phyloP scores from a whole-genome alignment of 1,140 invertebrate species.

The Megathymus violae region DNA sequence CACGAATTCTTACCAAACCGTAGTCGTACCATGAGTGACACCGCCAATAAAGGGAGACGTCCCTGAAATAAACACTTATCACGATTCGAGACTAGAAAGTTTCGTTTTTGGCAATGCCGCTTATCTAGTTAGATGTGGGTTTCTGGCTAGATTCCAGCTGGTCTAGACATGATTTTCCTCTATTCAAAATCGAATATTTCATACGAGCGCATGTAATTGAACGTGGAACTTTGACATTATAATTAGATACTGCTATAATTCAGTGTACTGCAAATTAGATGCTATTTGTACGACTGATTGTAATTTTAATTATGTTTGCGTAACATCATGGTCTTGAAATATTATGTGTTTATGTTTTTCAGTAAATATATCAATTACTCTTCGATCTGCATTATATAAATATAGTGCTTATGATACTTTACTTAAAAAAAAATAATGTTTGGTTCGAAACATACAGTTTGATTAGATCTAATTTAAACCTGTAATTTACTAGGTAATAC shows the following conservation, averaged over 20 bases:
- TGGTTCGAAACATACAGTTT: too few species aligned
- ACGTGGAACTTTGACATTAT: constrained; percentile 8
- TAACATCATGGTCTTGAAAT: too few species aligned
- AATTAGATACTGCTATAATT: constrained; percentile 15
- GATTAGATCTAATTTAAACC: too few species aligned
- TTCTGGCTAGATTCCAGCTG: constrained; percentile 25
- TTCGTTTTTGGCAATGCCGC: constrained; percentile 22
- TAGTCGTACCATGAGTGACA: not conserved
- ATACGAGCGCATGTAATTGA: constrained; percentile 10
- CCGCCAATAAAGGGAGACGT: not conserved
- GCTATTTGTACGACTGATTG: not conserved
- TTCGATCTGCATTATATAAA: not conserved
- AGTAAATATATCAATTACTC: too few species aligned
- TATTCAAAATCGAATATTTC: constrained; percentile 26
- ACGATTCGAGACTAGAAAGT: constrained; percentile 22
- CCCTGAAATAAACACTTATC: constrained; percentile 28
- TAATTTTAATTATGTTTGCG: not conserved
- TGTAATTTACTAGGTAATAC: too few species aligned
- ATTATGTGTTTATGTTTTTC: too few species aligned
- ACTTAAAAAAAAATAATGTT: too few species aligned
- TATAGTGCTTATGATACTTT: too few species aligned
- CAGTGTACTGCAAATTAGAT: not conserved
- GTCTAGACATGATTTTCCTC: constrained; percentile 23
- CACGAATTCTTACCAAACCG: not conserved
- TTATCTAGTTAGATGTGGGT: constrained; percentile 23